phyloP scores from a whole-genome alignment of 1,140 invertebrate genomes.

The Homalodisca vitripennis region DNA sequence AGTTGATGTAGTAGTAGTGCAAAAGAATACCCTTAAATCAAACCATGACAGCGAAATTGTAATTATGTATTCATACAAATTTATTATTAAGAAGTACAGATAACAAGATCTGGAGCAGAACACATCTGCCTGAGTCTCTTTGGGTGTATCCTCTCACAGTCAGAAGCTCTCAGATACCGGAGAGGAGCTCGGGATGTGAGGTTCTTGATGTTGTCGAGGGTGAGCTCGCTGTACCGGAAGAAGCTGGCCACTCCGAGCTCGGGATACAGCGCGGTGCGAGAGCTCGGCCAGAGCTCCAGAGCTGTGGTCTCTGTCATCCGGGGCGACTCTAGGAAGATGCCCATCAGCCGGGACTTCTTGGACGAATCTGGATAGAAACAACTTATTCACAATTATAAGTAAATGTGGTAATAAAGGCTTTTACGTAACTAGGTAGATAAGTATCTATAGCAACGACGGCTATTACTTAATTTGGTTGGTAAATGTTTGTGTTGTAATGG shows the following conservation, averaged over 20 bases:
- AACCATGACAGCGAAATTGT: too few species aligned
- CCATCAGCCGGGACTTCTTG: conserved; percentile 34
- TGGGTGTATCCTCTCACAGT: conserved; percentile 28
- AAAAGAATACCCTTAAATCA: too few species aligned
- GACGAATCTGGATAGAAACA: conserved; percentile 23
- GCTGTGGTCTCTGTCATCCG: conserved; percentile 36
- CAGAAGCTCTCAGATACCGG: conserved; percentile 10
- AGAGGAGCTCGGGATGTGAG: conserved; percentile 28
- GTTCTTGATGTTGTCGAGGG: conserved; percentile 27
- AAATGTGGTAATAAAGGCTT: too few species aligned
- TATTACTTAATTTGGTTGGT: too few species aligned
- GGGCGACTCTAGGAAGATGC: conserved; percentile 43
- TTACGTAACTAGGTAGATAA: too few species aligned
- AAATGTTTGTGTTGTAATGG: too few species aligned
- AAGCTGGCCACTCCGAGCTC: conserved; percentile 38
- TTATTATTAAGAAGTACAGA: conserved; percentile 18
- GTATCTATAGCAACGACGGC: too few species aligned
- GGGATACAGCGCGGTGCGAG: conserved; percentile 14
- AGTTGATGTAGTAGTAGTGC: too few species aligned
- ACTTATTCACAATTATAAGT: too few species aligned
- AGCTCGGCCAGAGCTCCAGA: conserved; percentile 27
- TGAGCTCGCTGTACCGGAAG: conserved; percentile 39
- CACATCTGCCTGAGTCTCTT: conserved; percentile 25
- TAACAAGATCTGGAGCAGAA: neutral
- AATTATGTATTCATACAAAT: too few species aligned